Evolutionary conservation across 2,888 invertebrate species (phyloP), one percentile per base, ranked within the genome.

Genomic region (Andrena bucephala): DNA sequence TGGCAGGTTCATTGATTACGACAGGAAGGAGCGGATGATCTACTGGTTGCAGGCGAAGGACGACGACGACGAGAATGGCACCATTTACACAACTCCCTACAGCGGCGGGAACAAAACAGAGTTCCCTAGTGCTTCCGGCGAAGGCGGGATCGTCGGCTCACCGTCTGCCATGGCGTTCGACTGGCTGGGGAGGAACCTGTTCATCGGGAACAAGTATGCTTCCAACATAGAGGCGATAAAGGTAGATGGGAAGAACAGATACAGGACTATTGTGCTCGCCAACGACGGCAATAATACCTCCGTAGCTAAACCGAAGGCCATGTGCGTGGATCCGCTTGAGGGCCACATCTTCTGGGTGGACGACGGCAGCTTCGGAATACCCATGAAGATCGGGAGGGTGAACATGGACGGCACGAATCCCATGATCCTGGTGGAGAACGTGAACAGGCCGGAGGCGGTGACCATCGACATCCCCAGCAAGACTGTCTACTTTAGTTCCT

Each of bases 331-430:
- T 94, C 99, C 99, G 0, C 96, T 96, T n/a, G 97, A 98, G 89
- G 99, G 99, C 95, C 97, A 94, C 92, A 95, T 94, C 36, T 99
- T 98, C 94, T 99, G 99, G 99, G 96, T 99, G 10, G 99, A 99
- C 92, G 97, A 98, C 87, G 99, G 99, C 10, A 98, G 98, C 8
- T 96, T 95, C 81, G 98, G 98, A 1, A 97, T 98, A 0, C 97
- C 98, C 0, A 95, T 97, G 0, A 99, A 99, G 94, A 97, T 99
- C 42, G 98, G 96, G 0, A 97, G 96, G 89, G 98, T 98, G 0
- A 97, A 98, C 92, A 98, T 99, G 98, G 99, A 99, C 92, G 99
- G 99, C 0, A 95, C 96, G 16, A 96, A 97, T 89, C 95, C 98
- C 0, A 94, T 96, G 0, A 95, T 98, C 3, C 94, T 99, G 0